phyloP scores from a whole-genome alignment of 2,113 vertebrate genomes.

The Ctenodactylus gundi region DNA sequence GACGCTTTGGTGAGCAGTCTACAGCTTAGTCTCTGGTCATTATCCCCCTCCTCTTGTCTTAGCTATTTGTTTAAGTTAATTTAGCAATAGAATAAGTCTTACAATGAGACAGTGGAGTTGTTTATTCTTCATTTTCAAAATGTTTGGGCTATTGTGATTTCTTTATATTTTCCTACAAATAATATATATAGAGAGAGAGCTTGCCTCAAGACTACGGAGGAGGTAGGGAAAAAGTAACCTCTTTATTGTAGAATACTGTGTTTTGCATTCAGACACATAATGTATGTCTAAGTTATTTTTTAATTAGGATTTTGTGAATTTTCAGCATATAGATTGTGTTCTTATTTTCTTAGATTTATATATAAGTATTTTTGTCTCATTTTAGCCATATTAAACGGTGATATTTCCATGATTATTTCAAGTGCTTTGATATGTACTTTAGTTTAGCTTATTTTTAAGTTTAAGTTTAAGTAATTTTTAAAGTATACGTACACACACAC shows the following conservation, averaged over 20 bases:
- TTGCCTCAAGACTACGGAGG: too few species aligned
- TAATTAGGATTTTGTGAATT: background rate
- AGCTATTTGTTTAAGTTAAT: background rate
- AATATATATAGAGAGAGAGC: too few species aligned
- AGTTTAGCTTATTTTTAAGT: background rate
- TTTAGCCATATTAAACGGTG: background rate
- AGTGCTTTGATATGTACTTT: background rate
- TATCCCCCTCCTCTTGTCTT: background rate
- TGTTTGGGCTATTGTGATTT: background rate
- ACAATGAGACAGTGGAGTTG: too few species aligned
- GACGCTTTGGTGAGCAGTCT: background rate
- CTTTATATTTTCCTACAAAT: background rate
- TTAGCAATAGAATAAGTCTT: background rate
- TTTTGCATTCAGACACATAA: background rate
- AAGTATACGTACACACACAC: too few species aligned
- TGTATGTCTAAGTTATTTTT: background rate
- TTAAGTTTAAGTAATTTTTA: background rate
- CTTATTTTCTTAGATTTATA: background rate
- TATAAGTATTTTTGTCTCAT: slow-evolving; percentile 10
- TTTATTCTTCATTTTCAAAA: background rate
- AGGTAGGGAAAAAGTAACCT: background rate
- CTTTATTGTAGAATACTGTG: background rate
- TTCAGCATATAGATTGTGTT: background rate
- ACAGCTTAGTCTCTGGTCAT: background rate
- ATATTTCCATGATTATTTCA: background rate